Conservation (phyloP, 2,888 invertebrate species). For the Cantharis rustica region DNA sequence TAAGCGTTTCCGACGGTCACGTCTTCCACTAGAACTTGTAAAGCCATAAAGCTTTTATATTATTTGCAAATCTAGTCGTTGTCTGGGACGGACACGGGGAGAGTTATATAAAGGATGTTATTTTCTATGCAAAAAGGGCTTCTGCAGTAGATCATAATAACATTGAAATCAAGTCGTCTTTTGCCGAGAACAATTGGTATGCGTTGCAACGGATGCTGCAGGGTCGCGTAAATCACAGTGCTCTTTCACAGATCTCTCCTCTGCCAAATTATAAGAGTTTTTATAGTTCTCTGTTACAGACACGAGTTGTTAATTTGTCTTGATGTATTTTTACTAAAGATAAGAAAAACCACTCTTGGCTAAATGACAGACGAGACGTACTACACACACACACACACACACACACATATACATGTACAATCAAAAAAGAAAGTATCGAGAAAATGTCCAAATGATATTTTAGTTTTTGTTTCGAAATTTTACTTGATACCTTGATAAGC, state of each 20-base stretch:
- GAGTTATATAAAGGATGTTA: constrained; percentile 13
- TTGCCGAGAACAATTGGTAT: constrained; percentile 33
- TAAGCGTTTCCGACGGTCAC: not conserved
- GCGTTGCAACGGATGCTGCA: constrained; percentile 29
- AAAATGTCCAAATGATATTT: not conserved
- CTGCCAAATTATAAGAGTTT: constrained; percentile 7
- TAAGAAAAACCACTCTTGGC: not conserved
- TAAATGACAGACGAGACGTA: not conserved
- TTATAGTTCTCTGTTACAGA: constrained; percentile 17
- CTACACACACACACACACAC: too few species aligned
- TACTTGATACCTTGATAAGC: not conserved
- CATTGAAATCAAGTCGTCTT: constrained; percentile 37
- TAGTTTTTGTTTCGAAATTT: not conserved
- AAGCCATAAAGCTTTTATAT: constrained; percentile 18
- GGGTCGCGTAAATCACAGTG: constrained; percentile 32
- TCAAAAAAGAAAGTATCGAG: not conserved
- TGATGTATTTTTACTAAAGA: not conserved
- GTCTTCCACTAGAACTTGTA: constrained; percentile 5
- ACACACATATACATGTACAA: not conserved
- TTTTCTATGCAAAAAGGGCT: constrained; percentile 25
- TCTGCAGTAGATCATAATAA: constrained; percentile 37
- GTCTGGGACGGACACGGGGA: constrained; percentile 9
- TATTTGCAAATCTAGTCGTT: constrained; percentile 20
- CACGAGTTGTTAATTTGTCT: constrained; percentile 23
- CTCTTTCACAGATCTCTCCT: constrained; percentile 24